Base-by-base conservation (phyloP, 2,888 invertebrate genomes). In the Anoplius nigerrimus region DNA sequence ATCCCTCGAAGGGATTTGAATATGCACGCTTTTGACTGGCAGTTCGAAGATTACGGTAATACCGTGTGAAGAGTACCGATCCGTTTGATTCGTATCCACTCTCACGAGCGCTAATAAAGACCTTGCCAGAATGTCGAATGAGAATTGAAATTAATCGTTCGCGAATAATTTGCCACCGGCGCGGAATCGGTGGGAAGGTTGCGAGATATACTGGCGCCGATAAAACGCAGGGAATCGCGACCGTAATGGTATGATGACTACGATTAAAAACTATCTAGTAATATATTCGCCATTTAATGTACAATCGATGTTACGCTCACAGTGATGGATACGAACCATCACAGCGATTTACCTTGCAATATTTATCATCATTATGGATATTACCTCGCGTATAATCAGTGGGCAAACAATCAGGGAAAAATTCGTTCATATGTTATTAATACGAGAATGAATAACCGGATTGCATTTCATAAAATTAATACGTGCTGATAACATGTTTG, bases 71-170 rank as follows among this genome's bases (percentile, higher is more conserved):
- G 8, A 34, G 21, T 15, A 21, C 34, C 54, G 48, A 52, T 43
- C 53, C 46, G 48, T 54, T 68, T 11, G 11, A 34, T 16, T 66
- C 60, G 53, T 51, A 53, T 16, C 16, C 54, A 21, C 43, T 16
- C 43, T 21, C n/a, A 22, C 15, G 13, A 22, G 5, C n/a, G 45
- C n/a, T 51, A 63, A 61, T 62, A 18, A 54, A 52, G 46, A 24
- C 54, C 21, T 18, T 16, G 56, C n/a, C 21, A 15, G 15, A 15
- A 20, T 60, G 42, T 54, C 24, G 54, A 48, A 64, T n/a, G 34
- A 54, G 43, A 64, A 48, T 66, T 46, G 62, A 61, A 62, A 69
- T 68, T 57, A 61, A 67, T 61, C 57, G 2, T 15, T 34, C 27
- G 60, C n/a, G 16, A 48, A 20, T 20, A 48, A 34, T 34, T 5